Conservation (phyloP, 1,140 invertebrate genomes). For the Leptopilina clavipes region DNA sequence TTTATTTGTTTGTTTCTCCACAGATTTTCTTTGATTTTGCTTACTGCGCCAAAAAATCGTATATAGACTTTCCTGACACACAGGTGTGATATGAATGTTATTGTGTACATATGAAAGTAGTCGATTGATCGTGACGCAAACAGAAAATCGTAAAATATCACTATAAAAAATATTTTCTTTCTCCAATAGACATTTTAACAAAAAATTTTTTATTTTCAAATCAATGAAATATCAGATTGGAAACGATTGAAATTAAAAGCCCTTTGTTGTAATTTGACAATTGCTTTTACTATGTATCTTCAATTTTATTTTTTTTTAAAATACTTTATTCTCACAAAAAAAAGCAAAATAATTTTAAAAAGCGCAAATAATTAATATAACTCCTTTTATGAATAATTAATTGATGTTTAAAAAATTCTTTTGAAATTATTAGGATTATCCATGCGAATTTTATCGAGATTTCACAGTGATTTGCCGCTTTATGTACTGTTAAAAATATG, state of each 20-base stretch:
- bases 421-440: neutral
- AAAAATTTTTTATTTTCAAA: too few relatives aligned
- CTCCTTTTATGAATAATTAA: neutral
- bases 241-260: too few relatives aligned
- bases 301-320: too few relatives aligned
- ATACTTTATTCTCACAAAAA: too few relatives aligned
- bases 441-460: neutral
- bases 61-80: too few relatives aligned
- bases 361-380: too few relatives aligned
- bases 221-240: too few relatives aligned
- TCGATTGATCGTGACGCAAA: neutral
- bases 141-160: constrained; percentile 3
- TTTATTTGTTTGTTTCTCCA: neutral
- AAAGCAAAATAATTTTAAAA: too few relatives aligned
- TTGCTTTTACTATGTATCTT: too few relatives aligned
- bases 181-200: too few relatives aligned
- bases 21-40: neutral
- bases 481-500: neutral
- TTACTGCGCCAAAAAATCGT: neutral
- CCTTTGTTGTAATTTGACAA: too few relatives aligned
- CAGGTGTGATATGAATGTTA: constrained; percentile 8
- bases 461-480: neutral
- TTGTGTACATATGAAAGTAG: neutral
- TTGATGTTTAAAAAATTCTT: neutral
- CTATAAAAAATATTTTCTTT: too few relatives aligned